phyloP scores from a whole-genome alignment of 2,888 invertebrate genomes.

The Ellobium chinense region DNA sequence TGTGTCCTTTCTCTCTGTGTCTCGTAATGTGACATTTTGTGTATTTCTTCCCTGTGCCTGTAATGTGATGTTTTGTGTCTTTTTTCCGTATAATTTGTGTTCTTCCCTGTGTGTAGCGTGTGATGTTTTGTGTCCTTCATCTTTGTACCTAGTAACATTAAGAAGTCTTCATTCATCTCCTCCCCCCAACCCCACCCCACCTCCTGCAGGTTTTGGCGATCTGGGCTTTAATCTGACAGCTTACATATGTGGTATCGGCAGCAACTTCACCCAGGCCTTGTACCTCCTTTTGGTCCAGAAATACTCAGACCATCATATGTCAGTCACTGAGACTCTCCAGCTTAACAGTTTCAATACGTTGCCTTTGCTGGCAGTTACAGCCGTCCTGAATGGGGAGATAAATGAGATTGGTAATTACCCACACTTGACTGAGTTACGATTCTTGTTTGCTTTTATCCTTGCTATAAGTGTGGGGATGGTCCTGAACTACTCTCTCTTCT shows the following conservation, averaged over 20 bases:
- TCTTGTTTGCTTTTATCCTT: slow-evolving; percentile 71
- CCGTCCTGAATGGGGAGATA: slow-evolving; percentile 68
- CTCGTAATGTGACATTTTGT: too few species aligned
- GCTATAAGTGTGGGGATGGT: slow-evolving; percentile 75
- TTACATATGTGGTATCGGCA: slow-evolving; percentile 77
- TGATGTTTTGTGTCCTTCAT: not conserved
- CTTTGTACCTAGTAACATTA: not conserved
- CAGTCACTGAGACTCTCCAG: slow-evolving; percentile 77
- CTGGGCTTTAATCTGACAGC: slow-evolving; percentile 76
- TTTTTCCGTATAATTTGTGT: not conserved
- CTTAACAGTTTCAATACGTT: slow-evolving; percentile 78
- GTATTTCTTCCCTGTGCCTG: too few species aligned
- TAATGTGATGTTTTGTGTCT: too few species aligned
- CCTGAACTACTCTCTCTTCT: slow-evolving; percentile 79
- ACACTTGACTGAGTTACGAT: slow-evolving; percentile 56
- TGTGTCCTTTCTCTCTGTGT: too few species aligned
- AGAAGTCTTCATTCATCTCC: not conserved
- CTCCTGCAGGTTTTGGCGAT: slow-evolving; percentile 79
- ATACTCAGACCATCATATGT: slow-evolving; percentile 70
- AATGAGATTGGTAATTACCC: slow-evolving; percentile 51
- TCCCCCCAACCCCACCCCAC: too few species aligned
- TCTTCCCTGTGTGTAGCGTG: not conserved
- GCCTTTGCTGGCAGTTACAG: slow-evolving; percentile 71
- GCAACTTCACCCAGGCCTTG: slow-evolving; percentile 79
- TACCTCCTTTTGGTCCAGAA: slow-evolving; percentile 80